phyloP scores from a whole-genome alignment of 1,140 invertebrate species.

The Steinernema khuongi region DNA sequence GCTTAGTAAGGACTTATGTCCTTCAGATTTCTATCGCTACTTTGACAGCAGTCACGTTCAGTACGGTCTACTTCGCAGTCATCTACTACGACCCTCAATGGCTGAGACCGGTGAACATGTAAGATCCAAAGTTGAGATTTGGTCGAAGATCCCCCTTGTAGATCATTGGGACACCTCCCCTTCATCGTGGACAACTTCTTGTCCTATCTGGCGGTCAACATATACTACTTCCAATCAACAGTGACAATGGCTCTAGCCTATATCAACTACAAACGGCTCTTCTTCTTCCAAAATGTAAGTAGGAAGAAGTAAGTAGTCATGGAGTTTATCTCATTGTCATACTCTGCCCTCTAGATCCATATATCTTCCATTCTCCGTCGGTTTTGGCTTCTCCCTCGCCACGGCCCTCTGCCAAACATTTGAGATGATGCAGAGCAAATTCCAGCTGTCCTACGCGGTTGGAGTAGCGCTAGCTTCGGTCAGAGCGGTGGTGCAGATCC shows the following conservation, averaged over 20 bases:
- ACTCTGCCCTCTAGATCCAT: background rate
- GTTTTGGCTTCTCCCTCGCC: background rate
- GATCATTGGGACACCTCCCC: background rate
- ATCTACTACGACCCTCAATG: background rate
- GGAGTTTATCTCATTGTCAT: background rate
- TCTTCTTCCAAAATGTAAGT: conserved; percentile 3
- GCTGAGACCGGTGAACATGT: background rate
- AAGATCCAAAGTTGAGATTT: background rate
- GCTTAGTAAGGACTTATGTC: background rate
- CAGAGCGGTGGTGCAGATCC: background rate
- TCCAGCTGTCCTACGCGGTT: background rate
- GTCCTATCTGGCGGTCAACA: background rate
- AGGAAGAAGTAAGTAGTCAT: background rate
- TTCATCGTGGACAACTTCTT: background rate
- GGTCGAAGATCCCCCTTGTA: background rate
- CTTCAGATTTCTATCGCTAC: background rate
- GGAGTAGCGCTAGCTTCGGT: background rate
- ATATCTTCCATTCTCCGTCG: background rate
- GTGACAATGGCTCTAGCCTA: background rate
- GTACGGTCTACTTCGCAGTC: background rate
- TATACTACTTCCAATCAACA: background rate
- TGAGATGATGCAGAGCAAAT: background rate
- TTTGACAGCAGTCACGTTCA: background rate
- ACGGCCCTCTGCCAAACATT: background rate
- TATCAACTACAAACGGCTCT: background rate